Evolutionary conservation across 30 jellyfish, hydroid and myxozoan species (phyloP).

Genomic region (Nemopilema nomurai): DNA sequence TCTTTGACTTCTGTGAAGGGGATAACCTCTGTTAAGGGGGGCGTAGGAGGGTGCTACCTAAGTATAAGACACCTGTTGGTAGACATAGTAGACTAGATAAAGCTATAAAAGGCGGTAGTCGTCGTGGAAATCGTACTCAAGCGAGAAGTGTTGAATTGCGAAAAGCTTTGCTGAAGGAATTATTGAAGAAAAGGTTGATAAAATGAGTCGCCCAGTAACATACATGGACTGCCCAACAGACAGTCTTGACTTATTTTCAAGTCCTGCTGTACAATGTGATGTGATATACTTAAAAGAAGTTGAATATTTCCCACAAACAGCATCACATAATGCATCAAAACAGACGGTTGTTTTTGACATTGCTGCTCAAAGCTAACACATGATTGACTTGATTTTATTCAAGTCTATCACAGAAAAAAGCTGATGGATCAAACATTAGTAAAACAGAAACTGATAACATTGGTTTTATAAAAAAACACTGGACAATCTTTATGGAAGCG

Average conservation of each 20-base stretch:
- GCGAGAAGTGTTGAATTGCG: not conserved
- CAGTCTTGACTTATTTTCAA: not conserved
- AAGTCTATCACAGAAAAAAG: not conserved
- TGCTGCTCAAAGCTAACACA: slow-evolving; percentile 1
- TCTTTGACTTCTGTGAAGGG: not conserved
- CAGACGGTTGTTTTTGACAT: not conserved
- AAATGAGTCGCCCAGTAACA: not conserved
- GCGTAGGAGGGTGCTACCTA: not conserved
- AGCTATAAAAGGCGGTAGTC: not conserved
- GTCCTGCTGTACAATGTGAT: not conserved
- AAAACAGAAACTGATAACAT: slow-evolving; percentile 2
- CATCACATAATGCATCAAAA: slow-evolving; percentile 5
- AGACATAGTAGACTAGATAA: not conserved
- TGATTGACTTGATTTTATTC: not conserved
- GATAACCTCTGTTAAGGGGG: not conserved
- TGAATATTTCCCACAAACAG: slow-evolving; percentile 11
- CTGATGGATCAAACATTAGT: not conserved
- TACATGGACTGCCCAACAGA: slow-evolving; percentile 9
- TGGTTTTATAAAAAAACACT: not conserved
- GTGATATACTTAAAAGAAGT: slow-evolving; percentile 1
- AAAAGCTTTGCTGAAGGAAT: not conserved
- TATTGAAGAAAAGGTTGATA: not conserved
- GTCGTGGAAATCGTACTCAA: not conserved
- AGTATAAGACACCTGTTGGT: not conserved
- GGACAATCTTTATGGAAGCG: not conserved